Evolutionary conservation across 2,797 vertebrate genomes (phyloP).

Genomic region (Geotrypetes seraphini): DNA sequence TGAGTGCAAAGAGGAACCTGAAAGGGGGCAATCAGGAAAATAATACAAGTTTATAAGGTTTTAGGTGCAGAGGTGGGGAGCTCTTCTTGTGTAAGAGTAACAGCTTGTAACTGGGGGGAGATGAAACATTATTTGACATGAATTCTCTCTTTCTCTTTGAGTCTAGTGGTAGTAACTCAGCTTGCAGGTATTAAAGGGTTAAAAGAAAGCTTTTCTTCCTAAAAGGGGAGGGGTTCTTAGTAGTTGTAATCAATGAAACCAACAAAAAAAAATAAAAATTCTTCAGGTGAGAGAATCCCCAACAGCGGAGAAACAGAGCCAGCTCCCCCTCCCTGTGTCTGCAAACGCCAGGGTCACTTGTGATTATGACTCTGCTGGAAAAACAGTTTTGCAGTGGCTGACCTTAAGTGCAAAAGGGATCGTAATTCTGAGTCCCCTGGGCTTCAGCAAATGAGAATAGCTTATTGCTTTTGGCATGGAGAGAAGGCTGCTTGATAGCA

Average conservation of each 20-base stretch:
- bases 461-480: conserved; percentile 24
- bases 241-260: background rate
- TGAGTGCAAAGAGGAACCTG: too few species aligned
- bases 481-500: conserved; percentile 1
- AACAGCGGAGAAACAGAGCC: conserved; percentile 1
- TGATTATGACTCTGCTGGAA: conserved; percentile 6
- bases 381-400: conserved; percentile 20
- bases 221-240: too few species aligned
- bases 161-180: too few species aligned
- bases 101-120: too few species aligned
- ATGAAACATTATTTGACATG: too few species aligned
- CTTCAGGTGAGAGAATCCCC: background rate
- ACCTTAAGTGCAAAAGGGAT: conserved; percentile 26
- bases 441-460: conserved; percentile 22
- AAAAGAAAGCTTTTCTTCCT: too few species aligned
- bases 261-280: conserved; percentile 12
- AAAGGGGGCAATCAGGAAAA: too few species aligned
- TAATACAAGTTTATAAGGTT: too few species aligned
- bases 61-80: too few species aligned
- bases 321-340: background rate
- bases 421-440: conserved; percentile 23
- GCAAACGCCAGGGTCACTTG: conserved; percentile 11
- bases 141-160: too few species aligned
- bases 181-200: too few species aligned
- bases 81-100: too few species aligned